Evolutionary conservation across 2,797 vertebrate species (phyloP), one percentile per base, ranked within the genome.

Genomic region (Menidia menidia): DNA sequence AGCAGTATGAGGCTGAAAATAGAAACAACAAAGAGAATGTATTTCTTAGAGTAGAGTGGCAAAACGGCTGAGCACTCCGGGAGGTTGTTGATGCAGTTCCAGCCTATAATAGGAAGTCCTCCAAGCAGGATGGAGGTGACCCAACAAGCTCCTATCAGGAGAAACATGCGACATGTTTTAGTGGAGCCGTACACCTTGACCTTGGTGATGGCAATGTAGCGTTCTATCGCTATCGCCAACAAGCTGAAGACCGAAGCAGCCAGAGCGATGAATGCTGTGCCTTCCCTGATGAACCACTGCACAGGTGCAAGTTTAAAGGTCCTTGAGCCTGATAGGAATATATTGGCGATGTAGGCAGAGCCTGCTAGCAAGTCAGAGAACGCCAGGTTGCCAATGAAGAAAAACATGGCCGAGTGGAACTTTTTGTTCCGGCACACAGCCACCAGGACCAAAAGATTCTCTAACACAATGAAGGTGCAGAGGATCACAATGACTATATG

Each of bases 361-460:
- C 97, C 98, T 0, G 98, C 96, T 88, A 99, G 66, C 6, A 99
- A 92, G 73, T 99, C 98, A 0, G 97, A 99, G 65, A 97, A 96
- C 0, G 98, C 98, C 87, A 99, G 52, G 70, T 99, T 99, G 15
- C 97, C 97, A 6, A 99, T 96, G 87, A 99, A 98, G 82, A 98
- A 95, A 88, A 97, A 99, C 98, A 99, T 99, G 85, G 98, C 97
- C 0, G 97, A 94, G 87, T 99, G 98, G 52, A 99, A 97, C 81
- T 97, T 97, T 77, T 97, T 97, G 91, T 98, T 98, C 52, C 97
- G 95, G 64, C 88, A 96, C 1, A 99, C 95, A 0, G 98, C 95
- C 0, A 94, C 70, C 1, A 99, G 94, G 30, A 99, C 97, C 75
- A 99, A 80, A 0, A 98, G 90, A 89, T 99, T 99, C 89, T 98